Conservation (phyloP, 2,797 vertebrate genomes). For the Hyperoplus immaculatus region DNA sequence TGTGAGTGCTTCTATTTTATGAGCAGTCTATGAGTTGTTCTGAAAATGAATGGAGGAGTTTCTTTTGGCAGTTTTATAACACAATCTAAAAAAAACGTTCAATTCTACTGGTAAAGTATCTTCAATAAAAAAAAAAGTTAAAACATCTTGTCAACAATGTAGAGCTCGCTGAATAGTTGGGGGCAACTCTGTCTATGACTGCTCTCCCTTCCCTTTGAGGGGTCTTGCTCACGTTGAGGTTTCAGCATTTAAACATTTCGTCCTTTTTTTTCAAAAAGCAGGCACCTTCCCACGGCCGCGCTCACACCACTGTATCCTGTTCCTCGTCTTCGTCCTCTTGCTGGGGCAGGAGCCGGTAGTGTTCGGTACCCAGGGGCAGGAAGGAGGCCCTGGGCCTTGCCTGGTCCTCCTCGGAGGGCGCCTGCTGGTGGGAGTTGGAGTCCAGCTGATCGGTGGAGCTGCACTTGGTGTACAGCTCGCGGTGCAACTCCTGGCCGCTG, state of each 20-base stretch:
- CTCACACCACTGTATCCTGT: slow-evolving; percentile 78
- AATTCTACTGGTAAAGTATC: slow-evolving; percentile 13
- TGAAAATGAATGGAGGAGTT: slow-evolving; percentile 33
- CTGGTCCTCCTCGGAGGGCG: slow-evolving; percentile 50
- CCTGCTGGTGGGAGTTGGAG: slow-evolving; percentile 40
- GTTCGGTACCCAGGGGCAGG: slow-evolving; percentile 72
- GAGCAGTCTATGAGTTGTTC: slow-evolving; percentile 13
- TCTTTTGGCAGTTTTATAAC: neutral
- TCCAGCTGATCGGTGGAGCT: slow-evolving; percentile 77
- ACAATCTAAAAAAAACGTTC: slow-evolving; percentile 21
- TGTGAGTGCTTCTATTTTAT: slow-evolving; percentile 10
- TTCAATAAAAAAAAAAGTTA: slow-evolving; percentile 29
- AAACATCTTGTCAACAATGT: slow-evolving; percentile 30
- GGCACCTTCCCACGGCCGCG: neutral
- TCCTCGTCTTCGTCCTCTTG: slow-evolving; percentile 82
- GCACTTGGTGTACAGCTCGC: slow-evolving; percentile 83
- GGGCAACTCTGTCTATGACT: neutral
- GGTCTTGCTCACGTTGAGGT: slow-evolving; percentile 9
- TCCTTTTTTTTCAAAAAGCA: slow-evolving; percentile 8
- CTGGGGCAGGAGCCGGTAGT: slow-evolving; percentile 83
- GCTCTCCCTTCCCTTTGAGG: slow-evolving; percentile 7
- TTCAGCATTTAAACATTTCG: slow-evolving; percentile 14
- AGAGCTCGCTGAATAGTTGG: slow-evolving; percentile 18
- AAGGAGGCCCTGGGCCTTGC: slow-evolving; percentile 64
- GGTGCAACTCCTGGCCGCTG: slow-evolving; percentile 56